Evolutionary conservation across 2,113 vertebrate genomes (phyloP), one percentile per base, ranked within the genome.

Genomic region (Eurypyga helias): DNA sequence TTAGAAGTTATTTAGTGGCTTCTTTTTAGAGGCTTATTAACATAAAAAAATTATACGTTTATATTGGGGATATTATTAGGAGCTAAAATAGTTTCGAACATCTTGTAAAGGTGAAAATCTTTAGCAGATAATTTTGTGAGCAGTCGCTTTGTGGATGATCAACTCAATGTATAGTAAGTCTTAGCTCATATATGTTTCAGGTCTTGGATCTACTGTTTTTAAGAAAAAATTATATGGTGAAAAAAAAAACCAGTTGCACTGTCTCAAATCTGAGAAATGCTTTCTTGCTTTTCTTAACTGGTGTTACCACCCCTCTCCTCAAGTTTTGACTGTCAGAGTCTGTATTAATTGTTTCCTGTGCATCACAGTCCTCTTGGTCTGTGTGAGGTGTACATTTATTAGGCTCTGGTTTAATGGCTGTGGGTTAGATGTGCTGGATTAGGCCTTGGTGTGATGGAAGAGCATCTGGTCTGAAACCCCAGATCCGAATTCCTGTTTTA

Each of bases 171-270:
- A 12, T 20, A n/a, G 11, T 17, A 45, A 61, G 16, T 58, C 43
- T 62, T 51, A 64, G 48, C 61, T 78, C 15, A 14, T 33, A 14
- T 33, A 4, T 34, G 4, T 79, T 79, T 14, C 13, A 46, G 7
- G 51, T 46, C 48, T n/a, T 36, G 7, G 3, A 66, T 80, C 49
- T 73, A 1, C 11, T 70, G 28, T 31, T 72, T 26, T 13, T 21
- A 89, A 87, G 33, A 41, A 34, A 33, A 28, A 82, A 46, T 5
- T 31, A 24, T 2, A 8, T 0, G 0, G 9, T 2, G 2, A 45
- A 45, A 45, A 45, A 15, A 7, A 5, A 19, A 55, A n/a, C 49
- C 9, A 54, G 2, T 13, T 29, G 3, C 13, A 26, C 13, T 38
- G 24, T 58, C 18, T 65, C 58, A 78, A 10, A 31, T 57, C 23